Base-by-base conservation (phyloP, 2,888 invertebrate species). In the Euspilapteryx auroguttella region DNA sequence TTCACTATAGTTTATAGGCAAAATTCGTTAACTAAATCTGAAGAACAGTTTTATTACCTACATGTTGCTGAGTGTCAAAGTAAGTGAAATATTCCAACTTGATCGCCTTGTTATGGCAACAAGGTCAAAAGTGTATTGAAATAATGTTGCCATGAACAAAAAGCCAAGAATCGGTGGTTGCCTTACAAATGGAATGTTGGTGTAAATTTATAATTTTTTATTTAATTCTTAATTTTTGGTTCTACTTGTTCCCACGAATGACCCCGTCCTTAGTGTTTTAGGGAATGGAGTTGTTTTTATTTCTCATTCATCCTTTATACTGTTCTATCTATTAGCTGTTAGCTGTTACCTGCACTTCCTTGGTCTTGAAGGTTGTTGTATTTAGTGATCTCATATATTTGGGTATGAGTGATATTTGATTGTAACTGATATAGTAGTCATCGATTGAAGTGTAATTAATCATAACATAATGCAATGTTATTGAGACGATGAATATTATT, bases 151-250 rank as follows among this genome's bases (percentile, higher is more conserved):
- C 63, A 63, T 37, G 50, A 58, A 63, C 37, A 47, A 45, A 43
- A 40, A 43, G 39, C 47, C 46, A 45, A 45, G 47, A 33, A 54
- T 52, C 47, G 42, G 55, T 57, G 61, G 63, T 49, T 42, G 62
- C 55, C 61, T 57, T 50, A 66, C 80, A 80, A 81, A 81, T 81
- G 81, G 81, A 81, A 81, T 81, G 81, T 81, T 81, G 81, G 81
- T 81, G 81, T 81, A 81, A 57, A 65, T 64, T 71, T 59, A 49
- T 41, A 47, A 45, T 42, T 40, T 42, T 49, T 57, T 55, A 51
- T 40, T 51, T 51, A 37, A 36, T 49, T 45, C 45, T 39, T 24
- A 38, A 37, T 31, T 43, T 42, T 48, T 58, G n/a, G n/a, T n/a
- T n/a, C n/a, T n/a, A n/a, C n/a, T n/a, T n/a, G n/a, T 50, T 41